Conservation (phyloP, 2,113 vertebrate genomes). For the Phoenicopterus ruber region DNA sequence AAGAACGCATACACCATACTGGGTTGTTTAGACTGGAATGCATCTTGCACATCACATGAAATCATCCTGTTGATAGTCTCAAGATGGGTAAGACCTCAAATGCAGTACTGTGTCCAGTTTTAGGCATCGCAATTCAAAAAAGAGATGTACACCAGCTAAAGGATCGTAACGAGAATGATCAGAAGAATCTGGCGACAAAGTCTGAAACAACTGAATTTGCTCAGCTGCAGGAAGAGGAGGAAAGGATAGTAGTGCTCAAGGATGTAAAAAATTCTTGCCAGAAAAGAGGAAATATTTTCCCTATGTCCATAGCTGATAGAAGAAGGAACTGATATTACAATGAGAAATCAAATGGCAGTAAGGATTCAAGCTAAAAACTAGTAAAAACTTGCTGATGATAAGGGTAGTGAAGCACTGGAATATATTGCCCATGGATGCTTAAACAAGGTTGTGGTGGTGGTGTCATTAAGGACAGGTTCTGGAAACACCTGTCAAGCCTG, state of each 20-base stretch:
- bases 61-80: background rate
- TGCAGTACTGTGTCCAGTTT: background rate
- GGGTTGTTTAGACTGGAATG: background rate
- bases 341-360: background rate
- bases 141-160: background rate
- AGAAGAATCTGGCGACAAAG: background rate
- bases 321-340: background rate
- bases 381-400: background rate
- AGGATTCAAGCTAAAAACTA: background rate
- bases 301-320: background rate
- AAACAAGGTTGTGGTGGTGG: background rate
- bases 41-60: background rate
- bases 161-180: background rate
- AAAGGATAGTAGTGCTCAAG: background rate
- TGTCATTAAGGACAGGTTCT: background rate
- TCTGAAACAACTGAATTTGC: background rate
- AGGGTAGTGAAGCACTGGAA: background rate
- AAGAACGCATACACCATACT: background rate
- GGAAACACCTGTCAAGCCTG: background rate
- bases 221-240: background rate
- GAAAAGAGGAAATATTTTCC: background rate
- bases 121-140: background rate
- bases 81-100: background rate
- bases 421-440: background rate
- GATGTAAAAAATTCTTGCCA: background rate